phyloP scores from a whole-genome alignment of 1,140 invertebrate species.

The Drosophila trapezifrons region DNA sequence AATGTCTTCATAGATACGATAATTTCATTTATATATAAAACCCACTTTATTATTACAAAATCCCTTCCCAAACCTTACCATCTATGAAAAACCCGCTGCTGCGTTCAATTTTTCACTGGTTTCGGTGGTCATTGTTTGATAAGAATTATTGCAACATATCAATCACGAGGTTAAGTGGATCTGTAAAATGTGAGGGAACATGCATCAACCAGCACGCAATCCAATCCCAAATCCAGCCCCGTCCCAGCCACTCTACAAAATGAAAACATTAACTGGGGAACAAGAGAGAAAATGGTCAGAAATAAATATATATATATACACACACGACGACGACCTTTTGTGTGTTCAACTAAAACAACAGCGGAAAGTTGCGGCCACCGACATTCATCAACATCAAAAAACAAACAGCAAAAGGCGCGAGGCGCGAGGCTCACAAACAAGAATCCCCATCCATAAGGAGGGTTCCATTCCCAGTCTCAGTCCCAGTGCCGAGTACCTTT shows the following conservation, averaged over 20 bases:
- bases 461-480: slow-evolving; percentile 13
- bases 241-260: slow-evolving; percentile 47
- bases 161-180: slow-evolving; percentile 82
- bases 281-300: slow-evolving; percentile 55
- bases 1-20: too few species aligned
- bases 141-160: slow-evolving; percentile 84
- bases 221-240: slow-evolving; percentile 15
- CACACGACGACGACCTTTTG: slow-evolving; percentile 1
- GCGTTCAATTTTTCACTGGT: slow-evolving; percentile 61
- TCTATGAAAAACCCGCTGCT: slow-evolving; percentile 46
- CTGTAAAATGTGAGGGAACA: slow-evolving; percentile 71
- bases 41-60: not conserved
- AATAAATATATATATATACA: slow-evolving; percentile 19
- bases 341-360: slow-evolving; percentile 53
- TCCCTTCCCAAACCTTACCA: not conserved
- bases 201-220: slow-evolving; percentile 79
- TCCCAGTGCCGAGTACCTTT: slow-evolving; percentile 5
- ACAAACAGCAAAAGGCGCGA: slow-evolving; percentile 75
- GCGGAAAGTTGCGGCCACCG: slow-evolving; percentile 68
- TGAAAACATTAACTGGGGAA: slow-evolving; percentile 71
- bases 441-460: slow-evolving; percentile 33
- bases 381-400: slow-evolving; percentile 81
- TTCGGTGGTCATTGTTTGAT: slow-evolving; percentile 69
- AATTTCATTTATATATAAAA: too few species aligned
- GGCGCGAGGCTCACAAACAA: slow-evolving; percentile 37